Evolutionary conservation across 2,888 invertebrate species (phyloP), one percentile per base, ranked within the genome.

Genomic region (Hydriomena furcata): DNA sequence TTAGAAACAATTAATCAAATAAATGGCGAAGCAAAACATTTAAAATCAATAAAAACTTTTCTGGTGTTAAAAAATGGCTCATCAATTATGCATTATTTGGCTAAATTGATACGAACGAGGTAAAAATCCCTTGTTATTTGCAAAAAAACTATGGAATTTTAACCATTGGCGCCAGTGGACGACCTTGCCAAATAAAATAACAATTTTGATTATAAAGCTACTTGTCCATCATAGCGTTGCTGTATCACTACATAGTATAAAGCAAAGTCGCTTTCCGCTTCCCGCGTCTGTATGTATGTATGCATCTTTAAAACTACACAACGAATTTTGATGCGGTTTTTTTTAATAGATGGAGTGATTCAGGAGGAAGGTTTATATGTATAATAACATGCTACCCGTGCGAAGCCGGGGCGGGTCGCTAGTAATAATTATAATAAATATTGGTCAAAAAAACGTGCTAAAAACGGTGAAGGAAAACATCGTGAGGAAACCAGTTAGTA

Each of bases 141-240:
- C 13, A 8, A 52, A 42, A 49, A 41, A 37, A 49, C 34, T 34
- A 47, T 42, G 43, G 65, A 74, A 77, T 79, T 68, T 66, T 52
- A 65, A 68, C 40, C 47, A 49, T 57, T 74, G 79, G 79, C 79
- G 79, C 79, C 79, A 73, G 62, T 63, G 61, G 54, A 34, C 68
- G 74, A 73, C 78, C 77, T 78, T 76, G 75, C 59, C 45, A 52
- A 57, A 45, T 56, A 56, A 68, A 69, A 69, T 61, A 68, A 59
- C 49, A 58, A 64, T 63, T 65, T 64, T 64, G 32, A 65, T 65
- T 64, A 2, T 32, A 17, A 32, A 8, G 40, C n/a, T 11, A 0
- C 2, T 0, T 31, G 36, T 35, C 41, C 1, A 41, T 25, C 7
- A 36, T n/a, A 45, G 40, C 13, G 7, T 8, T 10, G 10, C 6